A percentile compares a stretch with the other conserved stretches of the same genome.
phyloP scores from a whole-genome alignment of 2,113 vertebrate genomes.

The Clinocottus analis region DNA sequence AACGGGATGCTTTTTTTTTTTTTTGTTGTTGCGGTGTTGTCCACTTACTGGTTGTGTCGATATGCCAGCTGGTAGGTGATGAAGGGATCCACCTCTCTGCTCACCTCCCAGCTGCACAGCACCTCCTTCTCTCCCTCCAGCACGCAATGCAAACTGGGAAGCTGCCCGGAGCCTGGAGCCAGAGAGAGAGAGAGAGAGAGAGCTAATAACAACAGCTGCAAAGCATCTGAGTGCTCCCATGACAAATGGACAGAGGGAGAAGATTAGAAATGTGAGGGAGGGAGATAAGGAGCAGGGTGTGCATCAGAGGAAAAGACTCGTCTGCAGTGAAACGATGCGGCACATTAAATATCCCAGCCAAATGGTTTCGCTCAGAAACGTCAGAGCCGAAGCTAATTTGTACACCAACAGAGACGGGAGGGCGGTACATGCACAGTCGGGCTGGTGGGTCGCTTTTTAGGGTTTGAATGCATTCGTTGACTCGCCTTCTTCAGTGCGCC shows the following conservation, averaged over 20 bases:
- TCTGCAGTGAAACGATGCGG: neutral
- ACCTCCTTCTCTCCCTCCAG: conserved; percentile 61
- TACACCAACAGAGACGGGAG: neutral
- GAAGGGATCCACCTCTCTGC: conserved; percentile 55
- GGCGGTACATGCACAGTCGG: neutral
- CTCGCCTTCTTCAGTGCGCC: conserved; percentile 62
- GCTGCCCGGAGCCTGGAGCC: conserved; percentile 35
- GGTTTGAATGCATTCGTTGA: conserved; percentile 1
- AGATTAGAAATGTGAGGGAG: conserved; percentile 41
- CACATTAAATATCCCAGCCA: neutral
- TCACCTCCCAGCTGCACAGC: conserved; percentile 78
- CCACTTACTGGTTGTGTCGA: conserved; percentile 54
- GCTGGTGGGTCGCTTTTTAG: neutral
- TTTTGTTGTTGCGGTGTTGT: no score
- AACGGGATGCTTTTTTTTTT: neutral
- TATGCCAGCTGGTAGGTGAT: conserved; percentile 73
- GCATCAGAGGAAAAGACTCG: neutral
- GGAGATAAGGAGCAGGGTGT: conserved; percentile 23
- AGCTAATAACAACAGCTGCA: conserved; percentile 17
- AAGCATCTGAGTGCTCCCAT: conserved; percentile 1
- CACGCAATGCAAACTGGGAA: conserved; percentile 70
- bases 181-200: conserved; percentile 15
- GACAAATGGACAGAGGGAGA: conserved; percentile 11
- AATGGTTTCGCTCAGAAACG: neutral
- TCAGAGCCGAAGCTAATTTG: neutral